Evolutionary conservation across 1,140 invertebrate species (phyloP).

Genomic region (Contarinia nasturtii): DNA sequence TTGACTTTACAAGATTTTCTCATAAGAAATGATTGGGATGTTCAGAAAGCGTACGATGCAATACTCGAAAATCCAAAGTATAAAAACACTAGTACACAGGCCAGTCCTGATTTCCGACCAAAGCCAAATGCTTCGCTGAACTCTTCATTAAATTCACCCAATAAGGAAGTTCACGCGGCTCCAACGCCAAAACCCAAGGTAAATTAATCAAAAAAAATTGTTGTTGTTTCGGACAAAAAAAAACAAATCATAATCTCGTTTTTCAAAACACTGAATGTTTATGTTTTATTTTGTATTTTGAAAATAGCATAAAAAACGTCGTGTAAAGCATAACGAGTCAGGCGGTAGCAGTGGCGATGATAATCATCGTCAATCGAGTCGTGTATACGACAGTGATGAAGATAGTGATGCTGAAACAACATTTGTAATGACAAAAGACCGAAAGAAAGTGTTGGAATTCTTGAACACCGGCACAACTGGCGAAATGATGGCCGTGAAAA

Average conservation of each 20-base stretch:
- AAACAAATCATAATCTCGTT: no score
- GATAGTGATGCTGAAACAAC: conserved; percentile 47
- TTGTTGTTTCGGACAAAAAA: no score
- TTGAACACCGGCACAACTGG: conserved; percentile 41
- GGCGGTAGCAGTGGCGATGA: conserved; percentile 11
- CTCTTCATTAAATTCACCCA: no score
- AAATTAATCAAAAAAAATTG: no score
- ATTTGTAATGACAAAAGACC: conserved; percentile 42
- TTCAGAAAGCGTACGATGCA: conserved; percentile 7
- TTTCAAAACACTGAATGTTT: not conserved
- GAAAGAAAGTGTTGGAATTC: conserved; percentile 56
- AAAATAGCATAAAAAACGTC: conserved; percentile 7
- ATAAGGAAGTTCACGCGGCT: no score
- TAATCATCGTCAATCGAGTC: conserved; percentile 11
- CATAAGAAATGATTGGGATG: no score
- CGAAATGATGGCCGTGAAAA: conserved; percentile 45
- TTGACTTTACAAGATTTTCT: no score
- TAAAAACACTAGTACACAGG: not conserved
- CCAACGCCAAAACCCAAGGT: no score
- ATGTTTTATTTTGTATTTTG: not conserved
- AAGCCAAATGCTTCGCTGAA: no score
- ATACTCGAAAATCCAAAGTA: conserved; percentile 9
- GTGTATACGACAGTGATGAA: conserved; percentile 14
- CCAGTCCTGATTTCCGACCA: no score
- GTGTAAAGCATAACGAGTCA: conserved; percentile 7